Evolutionary conservation across 2,797 vertebrate species (phyloP), one percentile per base, ranked within the genome.

Genomic region (Tragopan temminckii): DNA sequence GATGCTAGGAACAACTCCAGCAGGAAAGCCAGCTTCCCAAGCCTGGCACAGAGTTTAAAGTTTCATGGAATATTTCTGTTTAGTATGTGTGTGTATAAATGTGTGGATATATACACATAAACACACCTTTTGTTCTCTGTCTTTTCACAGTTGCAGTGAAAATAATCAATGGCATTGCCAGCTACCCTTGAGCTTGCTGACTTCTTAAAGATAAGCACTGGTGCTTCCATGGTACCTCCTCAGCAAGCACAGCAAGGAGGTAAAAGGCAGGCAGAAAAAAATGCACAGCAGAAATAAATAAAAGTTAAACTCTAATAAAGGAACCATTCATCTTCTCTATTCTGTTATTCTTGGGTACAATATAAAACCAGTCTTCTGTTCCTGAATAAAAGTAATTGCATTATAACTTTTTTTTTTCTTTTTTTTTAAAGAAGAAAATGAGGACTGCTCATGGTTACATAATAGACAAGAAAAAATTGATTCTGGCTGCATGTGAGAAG

Each of bases 111-210:
- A 36, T 16, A 75, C 11, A 83, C 9, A 64, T 7, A 59, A 11
- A 42, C 46, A 43, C 31, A 29, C 33, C 52, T 88, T 82, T 89
- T 82, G 40, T 88, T 92, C 78, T 67, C 55, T 72, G 85, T 90
- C 75, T 85, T 89, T 78, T 91, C 69, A 83, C 36, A 75, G 8
- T 33, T 89, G 36, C 48, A 40, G 62, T 74, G 71, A 90, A 95
- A 92, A 85, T 43, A 94, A 87, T 59, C 58, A 52, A 24, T 0
- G 0, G 11, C 46, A 38, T 29, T 85, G 66, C 81, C 79, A 76
- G 46, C n/a, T 94, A 36, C 36, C 38, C 71, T 58, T 78, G 48
- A 71, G 40, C 7, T 69, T 52, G 19, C 29, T 78, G 58, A 40
- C 33, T 85, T 85, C 75, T 87, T 43, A 68, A 21, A 83, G 36